Base-by-base conservation (phyloP, 2,113 vertebrate species). In the Rallus limicola region DNA sequence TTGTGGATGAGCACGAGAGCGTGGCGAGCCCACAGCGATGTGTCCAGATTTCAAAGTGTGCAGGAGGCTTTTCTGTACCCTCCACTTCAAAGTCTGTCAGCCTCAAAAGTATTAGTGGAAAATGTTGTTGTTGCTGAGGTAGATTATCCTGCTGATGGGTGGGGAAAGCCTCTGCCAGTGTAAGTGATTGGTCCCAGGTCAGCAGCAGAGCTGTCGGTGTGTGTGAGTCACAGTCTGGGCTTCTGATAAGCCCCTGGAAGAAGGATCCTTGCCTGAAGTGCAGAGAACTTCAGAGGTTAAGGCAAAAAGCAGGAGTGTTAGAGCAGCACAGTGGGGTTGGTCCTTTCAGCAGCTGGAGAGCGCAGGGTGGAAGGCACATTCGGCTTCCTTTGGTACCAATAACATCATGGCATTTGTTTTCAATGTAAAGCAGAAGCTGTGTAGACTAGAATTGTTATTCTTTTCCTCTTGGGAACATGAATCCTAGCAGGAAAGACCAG, bases 401-500 rank as follows among this genome's bases (percentile, higher is more conserved):
- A 56, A 56, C 38, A 52, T 46, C 2, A 21, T 68, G 75, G 70
- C n/a, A 25, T 92, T 94, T 94, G 44, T 44, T 92, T 78, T 90
- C 76, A 72, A 50, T 44, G 48, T 38, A 42, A 91, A 82, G 58
- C 71, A 93, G 31, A 80, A 90, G 14, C 31, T 50, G 31, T 44
- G 55, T 69, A 48, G 50, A 56, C 34, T 71, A 34, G 62, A 78
- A 40, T 17, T 58, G 50, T 68, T 7, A 1, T 12, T 34, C 21
- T 52, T 75, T 92, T 80, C 34, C 78, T 63, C 77, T 67, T 48
- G 82, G 91, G 69, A 88, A 11, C 36, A 31, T 4, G 4, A 78
- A 86, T 96, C 24, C 50, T 69, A 58, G 60, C 46, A 77, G 80
- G 76, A 95, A 92, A 53, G 56, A 96, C 79, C n/a, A 38, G 50